Conservation (phyloP, 2,888 invertebrate species). For the Sesia apiformis region DNA sequence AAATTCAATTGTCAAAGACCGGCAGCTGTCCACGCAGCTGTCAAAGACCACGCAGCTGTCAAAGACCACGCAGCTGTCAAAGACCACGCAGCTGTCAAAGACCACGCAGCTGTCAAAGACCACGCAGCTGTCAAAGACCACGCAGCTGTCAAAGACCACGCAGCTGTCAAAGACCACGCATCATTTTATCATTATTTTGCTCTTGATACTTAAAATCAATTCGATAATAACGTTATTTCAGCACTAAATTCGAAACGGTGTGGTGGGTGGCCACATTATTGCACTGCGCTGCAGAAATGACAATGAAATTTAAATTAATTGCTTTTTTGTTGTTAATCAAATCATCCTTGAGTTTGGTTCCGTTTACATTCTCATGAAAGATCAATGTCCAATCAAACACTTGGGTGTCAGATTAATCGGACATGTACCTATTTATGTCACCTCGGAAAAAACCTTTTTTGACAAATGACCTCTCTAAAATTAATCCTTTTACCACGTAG, state of each 20-base stretch:
- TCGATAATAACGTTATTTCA: too few species aligned
- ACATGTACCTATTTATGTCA: conserved; percentile 6
- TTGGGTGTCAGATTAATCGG: not conserved
- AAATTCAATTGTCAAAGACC: too few species aligned
- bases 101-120: too few species aligned
- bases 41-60: too few species aligned
- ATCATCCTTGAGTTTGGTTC: conserved; percentile 21
- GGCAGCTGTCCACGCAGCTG: too few species aligned
- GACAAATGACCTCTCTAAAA: conserved; percentile 2
- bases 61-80: too few species aligned
- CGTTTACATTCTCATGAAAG: conserved; percentile 12
- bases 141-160: too few species aligned
- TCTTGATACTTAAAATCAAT: too few species aligned
- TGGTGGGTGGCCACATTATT: conserved; percentile 5
- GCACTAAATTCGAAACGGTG: conserved; percentile 1
- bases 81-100: too few species aligned
- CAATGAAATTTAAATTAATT: conserved; percentile 11
- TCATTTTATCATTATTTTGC: too few species aligned
- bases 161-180: too few species aligned
- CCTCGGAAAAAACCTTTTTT: conserved; percentile 9
- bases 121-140: too few species aligned
- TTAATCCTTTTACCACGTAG: not conserved
- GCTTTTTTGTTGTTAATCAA: conserved; percentile 16
- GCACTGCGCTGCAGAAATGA: conserved; percentile 4
- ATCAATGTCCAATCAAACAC: conserved; percentile 16